A percentile compares a stretch with the other conserved stretches of the same genome.
Conservation (phyloP, 2,888 invertebrate species). For the Choristoneura rosaceana region DNA sequence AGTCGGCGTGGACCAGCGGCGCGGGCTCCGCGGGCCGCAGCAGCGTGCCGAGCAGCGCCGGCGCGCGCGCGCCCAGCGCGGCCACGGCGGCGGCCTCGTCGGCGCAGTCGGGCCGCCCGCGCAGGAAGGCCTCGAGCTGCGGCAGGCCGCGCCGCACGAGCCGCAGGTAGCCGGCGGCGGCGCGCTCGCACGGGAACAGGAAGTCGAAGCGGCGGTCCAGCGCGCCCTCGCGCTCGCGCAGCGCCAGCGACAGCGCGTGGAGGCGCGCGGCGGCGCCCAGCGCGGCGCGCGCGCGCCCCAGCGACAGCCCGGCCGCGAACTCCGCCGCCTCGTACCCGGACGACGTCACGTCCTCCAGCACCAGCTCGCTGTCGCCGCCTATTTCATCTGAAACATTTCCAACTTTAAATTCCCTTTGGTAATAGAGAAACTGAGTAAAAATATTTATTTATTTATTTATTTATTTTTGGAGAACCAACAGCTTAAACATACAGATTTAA, state of each 20-base stretch:
- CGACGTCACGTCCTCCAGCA: conserved; percentile 90
- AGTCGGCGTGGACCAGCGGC: conserved; percentile 92
- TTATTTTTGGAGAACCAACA: no score
- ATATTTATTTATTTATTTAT: no score
- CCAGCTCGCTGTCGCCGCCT: conserved; percentile 87
- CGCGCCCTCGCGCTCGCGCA: conserved; percentile 78
- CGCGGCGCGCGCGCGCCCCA: conserved; percentile 88
- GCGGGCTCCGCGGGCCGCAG: conserved; percentile 91
- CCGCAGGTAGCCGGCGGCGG: conserved; percentile 92
- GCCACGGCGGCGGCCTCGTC: conserved; percentile 87
- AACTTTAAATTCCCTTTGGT: neutral
- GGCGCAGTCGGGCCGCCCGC: conserved; percentile 87
- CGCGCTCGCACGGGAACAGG: conserved; percentile 91
- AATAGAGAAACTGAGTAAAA: no score
- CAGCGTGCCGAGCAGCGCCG: conserved; percentile 89
- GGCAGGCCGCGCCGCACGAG: conserved; percentile 91
- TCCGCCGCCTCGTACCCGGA: conserved; percentile 88
- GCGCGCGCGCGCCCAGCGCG: conserved; percentile 88
- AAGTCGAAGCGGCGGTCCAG: conserved; percentile 84
- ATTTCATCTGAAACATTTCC: conserved; percentile 70
- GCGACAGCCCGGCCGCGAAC: conserved; percentile 88
- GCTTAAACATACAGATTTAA: no score
- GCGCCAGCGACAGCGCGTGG: conserved; percentile 89
- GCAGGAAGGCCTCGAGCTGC: conserved; percentile 89
- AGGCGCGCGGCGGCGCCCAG: conserved; percentile 89